Percentiles rank a stretch among this genome's conserved stretches.
Conservation (phyloP, 2,888 invertebrate genomes). For the Agrilus biguttatus region DNA sequence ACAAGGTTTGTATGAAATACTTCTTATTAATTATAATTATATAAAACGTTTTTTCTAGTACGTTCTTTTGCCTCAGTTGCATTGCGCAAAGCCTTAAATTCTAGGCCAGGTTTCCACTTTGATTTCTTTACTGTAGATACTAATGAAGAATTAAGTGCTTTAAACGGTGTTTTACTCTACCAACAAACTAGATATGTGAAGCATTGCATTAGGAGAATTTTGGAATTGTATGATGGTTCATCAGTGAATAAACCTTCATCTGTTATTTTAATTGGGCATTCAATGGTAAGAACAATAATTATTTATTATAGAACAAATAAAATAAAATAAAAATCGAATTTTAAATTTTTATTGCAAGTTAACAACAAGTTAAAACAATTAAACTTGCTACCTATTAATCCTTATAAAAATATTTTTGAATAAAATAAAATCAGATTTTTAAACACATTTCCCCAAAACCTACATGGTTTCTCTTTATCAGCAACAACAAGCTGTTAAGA, state of each 20-base stretch:
- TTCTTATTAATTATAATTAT: too few species aligned
- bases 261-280: constrained; percentile 84
- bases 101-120: constrained; percentile 59
- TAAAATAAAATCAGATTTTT: too few species aligned
- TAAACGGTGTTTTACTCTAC: constrained; percentile 71
- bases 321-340: too few species aligned
- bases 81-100: constrained; percentile 63
- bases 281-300: constrained; percentile 54
- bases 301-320: too few species aligned
- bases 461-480: too few species aligned
- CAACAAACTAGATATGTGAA: constrained; percentile 63
- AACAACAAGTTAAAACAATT: too few species aligned
- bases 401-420: too few species aligned
- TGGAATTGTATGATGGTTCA: constrained; percentile 48
- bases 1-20: constrained; percentile 43
- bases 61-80: constrained; percentile 89
- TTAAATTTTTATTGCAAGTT: too few species aligned
- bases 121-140: constrained; percentile 87
- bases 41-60: constrained; percentile 32
- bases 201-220: constrained; percentile 53
- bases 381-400: too few species aligned
- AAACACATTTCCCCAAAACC: too few species aligned
- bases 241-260: constrained; percentile 30
- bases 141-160: constrained; percentile 76
- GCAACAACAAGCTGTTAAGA: too few species aligned